Evolutionary conservation across 1,140 invertebrate genomes (phyloP), one percentile per base, ranked within the genome.

Genomic region (Lasioglossum baleicum): DNA sequence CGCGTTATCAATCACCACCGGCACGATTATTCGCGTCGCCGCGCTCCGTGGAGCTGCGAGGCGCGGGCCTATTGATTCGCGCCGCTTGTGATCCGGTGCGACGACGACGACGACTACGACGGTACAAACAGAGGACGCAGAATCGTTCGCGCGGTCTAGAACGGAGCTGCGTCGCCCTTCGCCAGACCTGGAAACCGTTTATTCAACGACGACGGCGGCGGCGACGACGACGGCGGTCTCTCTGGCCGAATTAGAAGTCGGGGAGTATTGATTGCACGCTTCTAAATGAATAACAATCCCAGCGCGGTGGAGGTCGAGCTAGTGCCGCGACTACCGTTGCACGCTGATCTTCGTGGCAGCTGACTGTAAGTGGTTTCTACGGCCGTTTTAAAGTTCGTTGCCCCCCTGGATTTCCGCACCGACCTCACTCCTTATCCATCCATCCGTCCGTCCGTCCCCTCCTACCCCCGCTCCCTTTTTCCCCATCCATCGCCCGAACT

Each of bases 221-320:
- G 48, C 61, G n/a, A 65, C 56, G 44, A 17, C 40, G 60, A 10
- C 53, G 35, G 31, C 31, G 69, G 53, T 48, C 42, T 42, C 63
- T 56, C 72, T 48, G 79, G 64, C 68, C 10, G 40, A 82, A 85
- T 85, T 86, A 66, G 80, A 44, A 60, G 71, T 48, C 73, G 83
- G 64, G 69, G 65, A 65, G 58, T 78, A 83, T 86, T 68, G 81
- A 83, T 84, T 77, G 60, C 60, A 61, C 44, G 70, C 75, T 78
- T 75, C 80, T 89, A 88, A 89, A 91, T 91, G 90, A 91, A 91
- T 88, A 91, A 91, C 82, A 90, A 90, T 90, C 80, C 86, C 67
- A 82, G 88, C 74, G 86, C 83, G 56, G 88, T 90, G 86, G 90
- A 91, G 77, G 90, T 91, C 86, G 90, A 91, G 83, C 83, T 91